Base-by-base conservation (phyloP, 2,888 invertebrate species). In the Drosophila glabriapex region DNA sequence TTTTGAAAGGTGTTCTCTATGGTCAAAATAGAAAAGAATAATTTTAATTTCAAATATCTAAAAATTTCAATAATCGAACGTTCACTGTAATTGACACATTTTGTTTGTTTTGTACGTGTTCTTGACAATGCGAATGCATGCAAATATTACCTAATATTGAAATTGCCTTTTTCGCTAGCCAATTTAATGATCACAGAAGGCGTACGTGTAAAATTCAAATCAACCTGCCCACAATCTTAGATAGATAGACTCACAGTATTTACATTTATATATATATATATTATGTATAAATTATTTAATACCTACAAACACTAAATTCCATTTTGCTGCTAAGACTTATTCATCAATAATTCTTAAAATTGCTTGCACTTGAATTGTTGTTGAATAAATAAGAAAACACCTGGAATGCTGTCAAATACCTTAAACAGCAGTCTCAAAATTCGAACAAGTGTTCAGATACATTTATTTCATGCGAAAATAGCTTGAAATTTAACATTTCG, bases 151-250 rank as follows among this genome's bases (percentile, higher is more conserved):
- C 52, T 49, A 76, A 63, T 71, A 53, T 55, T 68, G 59, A 76
- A 74, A 68, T 74, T 68, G 70, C 91, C 89, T 80, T 86, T 80
- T 83, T 61, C 46, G 68, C 41, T 73, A 90, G 69, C 67, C 77
- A 85, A 80, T 71, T 74, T 49, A 41, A 10, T 46, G 16, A 55
- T 43, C 28, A 14, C 31, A 19, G 78, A 78, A 55, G 78, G 78
- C 62, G 83, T 55, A 41, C 33, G 50, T 66, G 74, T 65, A 56
- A 62, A 66, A 59, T 73, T 73, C 50, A 68, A 56, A 82, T 65
- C n/a, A 4, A 39, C 28, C 79, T 82, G 68, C 82, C 78, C 68
- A 78, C 82, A 53, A 67, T 31, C 12, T n/a, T 3, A 60, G 25
- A 29, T n/a, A 37, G 16, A 9, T 19, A 33, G n/a, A 25, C 28